phyloP scores from a whole-genome alignment of 2,797 vertebrate genomes.

The Phataginus tricuspis region DNA sequence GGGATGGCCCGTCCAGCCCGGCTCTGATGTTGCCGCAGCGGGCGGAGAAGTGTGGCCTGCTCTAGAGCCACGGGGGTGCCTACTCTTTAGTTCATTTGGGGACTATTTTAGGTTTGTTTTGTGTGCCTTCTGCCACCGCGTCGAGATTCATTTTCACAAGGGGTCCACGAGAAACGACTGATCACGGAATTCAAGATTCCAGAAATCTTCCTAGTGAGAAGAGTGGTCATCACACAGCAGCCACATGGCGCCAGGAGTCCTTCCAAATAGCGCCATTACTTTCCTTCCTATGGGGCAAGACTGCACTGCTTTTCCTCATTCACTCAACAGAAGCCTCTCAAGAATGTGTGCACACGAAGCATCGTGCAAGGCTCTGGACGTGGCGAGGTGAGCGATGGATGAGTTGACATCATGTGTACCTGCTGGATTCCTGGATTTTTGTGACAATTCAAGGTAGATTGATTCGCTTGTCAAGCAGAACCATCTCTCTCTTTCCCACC shows the following conservation, averaged over 20 bases:
- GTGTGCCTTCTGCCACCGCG: not conserved
- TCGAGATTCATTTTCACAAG: not conserved
- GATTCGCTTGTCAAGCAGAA: not conserved
- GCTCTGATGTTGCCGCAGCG: not conserved
- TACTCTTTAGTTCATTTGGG: not conserved
- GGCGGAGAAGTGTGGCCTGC: not conserved
- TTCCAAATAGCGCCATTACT: not conserved
- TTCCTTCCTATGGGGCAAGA: not conserved
- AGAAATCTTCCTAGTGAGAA: not conserved
- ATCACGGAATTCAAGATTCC: not conserved
- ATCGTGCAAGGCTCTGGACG: not conserved
- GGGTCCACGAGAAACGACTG: not conserved
- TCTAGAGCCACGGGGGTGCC: not conserved
- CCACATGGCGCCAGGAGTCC: not conserved
- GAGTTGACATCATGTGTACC: not conserved
- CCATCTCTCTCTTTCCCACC: not conserved
- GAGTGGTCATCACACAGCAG: not conserved
- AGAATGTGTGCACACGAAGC: not conserved
- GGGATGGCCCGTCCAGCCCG: accelerated
- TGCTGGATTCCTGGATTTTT: not conserved
- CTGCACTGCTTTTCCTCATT: not conserved
- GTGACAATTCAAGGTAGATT: not conserved
- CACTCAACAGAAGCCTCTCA: not conserved
- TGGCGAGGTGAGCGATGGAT: not conserved
- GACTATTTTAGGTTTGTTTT: not conserved